Conservation (phyloP, 2,888 invertebrate species). For the Drosophila sordidula region DNA sequence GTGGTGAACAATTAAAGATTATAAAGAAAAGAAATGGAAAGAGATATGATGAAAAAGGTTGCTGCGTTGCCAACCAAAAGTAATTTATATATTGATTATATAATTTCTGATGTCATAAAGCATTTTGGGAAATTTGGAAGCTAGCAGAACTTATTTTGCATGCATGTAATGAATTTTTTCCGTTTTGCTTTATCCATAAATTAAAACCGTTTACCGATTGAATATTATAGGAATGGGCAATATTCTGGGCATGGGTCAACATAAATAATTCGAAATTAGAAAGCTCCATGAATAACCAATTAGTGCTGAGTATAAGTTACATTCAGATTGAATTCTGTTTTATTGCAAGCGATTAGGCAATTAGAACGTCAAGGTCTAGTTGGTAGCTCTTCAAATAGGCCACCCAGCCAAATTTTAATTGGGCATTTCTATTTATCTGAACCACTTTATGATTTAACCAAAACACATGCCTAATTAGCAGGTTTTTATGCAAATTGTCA, state of each 20-base stretch:
- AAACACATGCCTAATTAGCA: conserved; percentile 53
- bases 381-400: not conserved
- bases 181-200: conserved; percentile 42
- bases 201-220: conserved; percentile 24
- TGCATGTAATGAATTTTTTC: conserved; percentile 44
- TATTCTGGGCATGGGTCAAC: conserved; percentile 46
- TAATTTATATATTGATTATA: conserved; percentile 1
- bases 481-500: conserved; percentile 55
- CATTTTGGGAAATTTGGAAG: conserved; percentile 22
- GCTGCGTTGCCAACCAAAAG: not conserved
- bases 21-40: too few species aligned
- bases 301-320: not conserved
- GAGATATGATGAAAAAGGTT: too few species aligned
- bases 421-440: conserved; percentile 22
- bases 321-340: not conserved
- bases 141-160: conserved; percentile 28
- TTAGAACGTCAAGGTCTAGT: not conserved
- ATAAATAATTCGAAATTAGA: conserved; percentile 52
- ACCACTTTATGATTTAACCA: conserved; percentile 35
- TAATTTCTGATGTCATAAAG: conserved; percentile 28
- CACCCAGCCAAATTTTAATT: conserved; percentile 18
- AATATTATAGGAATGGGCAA: conserved; percentile 7
- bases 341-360: not conserved
- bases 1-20: not conserved
- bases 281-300: conserved; percentile 48